Evolutionary conservation across 2,888 invertebrate genomes (phyloP).

Genomic region (Schizaphis graminum): DNA sequence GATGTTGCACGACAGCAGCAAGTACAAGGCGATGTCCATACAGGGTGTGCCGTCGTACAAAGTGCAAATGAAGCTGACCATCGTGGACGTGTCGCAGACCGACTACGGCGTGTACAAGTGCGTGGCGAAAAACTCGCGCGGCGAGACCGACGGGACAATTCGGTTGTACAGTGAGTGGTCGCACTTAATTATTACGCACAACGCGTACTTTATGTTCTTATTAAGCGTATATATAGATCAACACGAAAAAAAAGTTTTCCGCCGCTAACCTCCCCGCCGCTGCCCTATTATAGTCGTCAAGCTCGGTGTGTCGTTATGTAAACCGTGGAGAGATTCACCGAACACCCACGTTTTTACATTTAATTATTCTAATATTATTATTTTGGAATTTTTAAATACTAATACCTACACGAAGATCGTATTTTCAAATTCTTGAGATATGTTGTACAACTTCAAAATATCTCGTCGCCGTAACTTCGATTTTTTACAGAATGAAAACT

Average conservation of each 20-base stretch:
- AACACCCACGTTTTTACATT: no score
- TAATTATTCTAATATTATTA: no score
- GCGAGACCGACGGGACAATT: conserved; percentile 91
- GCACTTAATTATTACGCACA: not conserved
- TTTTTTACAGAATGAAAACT: no score
- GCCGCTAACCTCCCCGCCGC: not conserved
- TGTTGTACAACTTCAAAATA: no score
- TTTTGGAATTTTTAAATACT: no score
- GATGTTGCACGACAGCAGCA: conserved; percentile 88
- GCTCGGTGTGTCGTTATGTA: no score
- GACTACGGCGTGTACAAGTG: conserved; percentile 93
- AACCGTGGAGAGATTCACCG: no score
- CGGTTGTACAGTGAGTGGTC: conserved; percentile 85
- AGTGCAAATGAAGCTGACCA: conserved; percentile 88
- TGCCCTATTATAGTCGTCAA: not conserved
- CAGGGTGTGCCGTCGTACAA: conserved; percentile 75
- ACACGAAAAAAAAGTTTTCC: not conserved
- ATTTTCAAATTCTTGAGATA: no score
- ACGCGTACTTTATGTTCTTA: not conserved
- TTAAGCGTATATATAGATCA: not conserved
- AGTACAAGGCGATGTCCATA: conserved; percentile 76
- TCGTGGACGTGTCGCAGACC: conserved; percentile 79
- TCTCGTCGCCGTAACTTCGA: no score
- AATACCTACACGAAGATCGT: no score
- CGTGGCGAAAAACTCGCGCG: conserved; percentile 90